phyloP scores from a whole-genome alignment of 2,797 vertebrate species.

The Astyanax mexicanus region DNA sequence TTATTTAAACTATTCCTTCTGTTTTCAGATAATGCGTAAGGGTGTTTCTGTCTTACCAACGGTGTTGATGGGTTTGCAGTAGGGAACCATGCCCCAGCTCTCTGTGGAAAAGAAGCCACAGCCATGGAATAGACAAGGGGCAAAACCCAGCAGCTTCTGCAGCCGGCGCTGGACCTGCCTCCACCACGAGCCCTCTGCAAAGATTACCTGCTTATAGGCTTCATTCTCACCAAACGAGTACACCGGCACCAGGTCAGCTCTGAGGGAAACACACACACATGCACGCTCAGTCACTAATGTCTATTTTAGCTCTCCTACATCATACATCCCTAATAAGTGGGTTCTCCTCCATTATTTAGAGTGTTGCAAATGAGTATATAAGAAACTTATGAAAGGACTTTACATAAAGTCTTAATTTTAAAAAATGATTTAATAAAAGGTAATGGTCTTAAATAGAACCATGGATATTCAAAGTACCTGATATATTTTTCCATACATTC shows the following conservation, averaged over 20 bases:
- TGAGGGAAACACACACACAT: constrained; percentile 63
- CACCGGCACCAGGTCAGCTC: constrained; percentile 93
- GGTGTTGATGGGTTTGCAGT: constrained; percentile 91
- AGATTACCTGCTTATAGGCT: constrained; percentile 92
- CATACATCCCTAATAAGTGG: too few relatives aligned
- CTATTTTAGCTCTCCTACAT: too few relatives aligned
- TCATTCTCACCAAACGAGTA: constrained; percentile 98
- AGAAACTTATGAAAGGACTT: too few relatives aligned
- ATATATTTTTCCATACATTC: too few relatives aligned
- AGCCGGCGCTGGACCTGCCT: constrained; percentile 86
- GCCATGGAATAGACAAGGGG: constrained; percentile 94
- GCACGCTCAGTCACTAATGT: not conserved
- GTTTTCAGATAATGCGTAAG: not conserved
- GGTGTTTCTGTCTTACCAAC: constrained; percentile 81
- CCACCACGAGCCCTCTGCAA: constrained; percentile 89
- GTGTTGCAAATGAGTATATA: too few relatives aligned
- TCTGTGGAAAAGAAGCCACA: constrained; percentile 89
- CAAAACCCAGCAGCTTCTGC: constrained; percentile 95
- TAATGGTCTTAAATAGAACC: too few relatives aligned
- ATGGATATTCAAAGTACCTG: too few relatives aligned
- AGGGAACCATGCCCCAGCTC: constrained; percentile 92
- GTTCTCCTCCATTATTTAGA: too few relatives aligned
- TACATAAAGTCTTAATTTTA: too few relatives aligned
- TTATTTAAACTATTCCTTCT: too few relatives aligned
- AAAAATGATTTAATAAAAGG: too few relatives aligned